These are phyloP conservation scores for Andrena hattorfiana DNA, from an alignment of 2,888 invertebrate genomes.

Conservation along the genomic window DNA sequence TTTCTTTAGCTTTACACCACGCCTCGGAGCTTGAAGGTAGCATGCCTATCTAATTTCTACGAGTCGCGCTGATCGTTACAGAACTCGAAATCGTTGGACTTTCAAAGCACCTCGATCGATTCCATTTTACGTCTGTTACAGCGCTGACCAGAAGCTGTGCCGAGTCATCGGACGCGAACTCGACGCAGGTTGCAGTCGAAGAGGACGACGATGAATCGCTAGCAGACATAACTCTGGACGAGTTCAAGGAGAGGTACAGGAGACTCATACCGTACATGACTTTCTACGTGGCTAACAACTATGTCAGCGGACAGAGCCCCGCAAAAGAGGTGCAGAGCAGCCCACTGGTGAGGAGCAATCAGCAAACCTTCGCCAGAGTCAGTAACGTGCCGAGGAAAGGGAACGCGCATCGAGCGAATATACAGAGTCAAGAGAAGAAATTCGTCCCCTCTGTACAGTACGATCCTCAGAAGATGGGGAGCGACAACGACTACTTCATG, in stretches of 20 bases:
- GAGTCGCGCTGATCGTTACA: too few relatives aligned
- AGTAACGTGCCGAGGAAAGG: constrained; percentile 40
- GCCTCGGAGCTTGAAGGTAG: too few relatives aligned
- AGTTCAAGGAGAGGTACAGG: constrained; percentile 89
- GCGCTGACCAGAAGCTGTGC: constrained; percentile 64
- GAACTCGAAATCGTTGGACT: too few relatives aligned
- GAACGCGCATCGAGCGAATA: constrained; percentile 43
- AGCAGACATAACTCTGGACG: constrained; percentile 83
- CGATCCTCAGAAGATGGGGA: constrained; percentile 77
- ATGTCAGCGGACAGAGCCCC: constrained; percentile 85
- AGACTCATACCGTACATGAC: constrained; percentile 94
- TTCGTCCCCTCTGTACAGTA: constrained; percentile 83
- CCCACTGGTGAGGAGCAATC: constrained; percentile 15
- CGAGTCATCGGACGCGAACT: constrained; percentile 60
- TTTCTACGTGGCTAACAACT: constrained; percentile 90
- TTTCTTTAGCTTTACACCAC: not conserved
- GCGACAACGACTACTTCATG: constrained; percentile 78
- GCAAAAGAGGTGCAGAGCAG: constrained; percentile 29
- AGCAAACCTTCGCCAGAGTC: constrained; percentile 25
- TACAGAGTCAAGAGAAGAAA: constrained; percentile 68
- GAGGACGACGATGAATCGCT: constrained; percentile 67
- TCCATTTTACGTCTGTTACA: constrained; percentile 66
- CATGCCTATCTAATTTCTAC: too few relatives aligned
- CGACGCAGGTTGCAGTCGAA: constrained; percentile 60
- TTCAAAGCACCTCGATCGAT: not conserved